Base-by-base conservation (phyloP, 2,888 invertebrate genomes). In the Vandiemenella viatica region DNA sequence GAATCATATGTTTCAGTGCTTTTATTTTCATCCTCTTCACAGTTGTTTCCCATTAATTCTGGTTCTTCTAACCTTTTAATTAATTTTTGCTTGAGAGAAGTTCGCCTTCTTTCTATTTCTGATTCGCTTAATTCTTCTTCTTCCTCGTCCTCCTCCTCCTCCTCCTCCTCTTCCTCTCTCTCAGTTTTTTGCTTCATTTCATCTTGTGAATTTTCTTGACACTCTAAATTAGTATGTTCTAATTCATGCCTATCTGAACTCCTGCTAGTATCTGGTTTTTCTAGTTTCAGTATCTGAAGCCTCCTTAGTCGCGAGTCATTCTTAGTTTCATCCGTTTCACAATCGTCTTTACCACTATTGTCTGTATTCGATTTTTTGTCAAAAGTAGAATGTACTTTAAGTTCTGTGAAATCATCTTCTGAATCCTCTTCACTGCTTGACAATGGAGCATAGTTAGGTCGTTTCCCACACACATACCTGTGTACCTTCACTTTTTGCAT, bases 401-500 rank as follows among this genome's bases (percentile, higher is more conserved):
- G 10, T 32, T 13, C 32, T n/a, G n/a, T 10, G n/a, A 13, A 10
- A 10, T 32, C 32, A n/a, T n/a, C 5, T 32, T 32, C 42, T 81
- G 81, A 44, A 4, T 90, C 90, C 55, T 90, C 90, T 20, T 88
- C 87, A 44, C 88, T 88, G 50, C 83, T 83, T 13, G 76, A 77
- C 19, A 78, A 80, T 61, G 86, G 89, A 2, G 95, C 95, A 70
- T 93, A 96, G 61, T 95, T 93, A 15, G 95, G 95, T 56, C 90
- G 80, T 70, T 97, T 96, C 52, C 98, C 98, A 19, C 96, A 93
- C 52, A 98, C 91, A 64, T 98, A 97, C 47, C 98, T 77, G 64
- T 91, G 91, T 0, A 98, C 97, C 70, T 98, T 98, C 23, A 98
- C 98, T 66, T 97, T 97, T 74, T 98, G 89, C 97, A 97, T 98